Base-by-base conservation (phyloP, 2,888 invertebrate genomes). In the Pterostichus madidus region DNA sequence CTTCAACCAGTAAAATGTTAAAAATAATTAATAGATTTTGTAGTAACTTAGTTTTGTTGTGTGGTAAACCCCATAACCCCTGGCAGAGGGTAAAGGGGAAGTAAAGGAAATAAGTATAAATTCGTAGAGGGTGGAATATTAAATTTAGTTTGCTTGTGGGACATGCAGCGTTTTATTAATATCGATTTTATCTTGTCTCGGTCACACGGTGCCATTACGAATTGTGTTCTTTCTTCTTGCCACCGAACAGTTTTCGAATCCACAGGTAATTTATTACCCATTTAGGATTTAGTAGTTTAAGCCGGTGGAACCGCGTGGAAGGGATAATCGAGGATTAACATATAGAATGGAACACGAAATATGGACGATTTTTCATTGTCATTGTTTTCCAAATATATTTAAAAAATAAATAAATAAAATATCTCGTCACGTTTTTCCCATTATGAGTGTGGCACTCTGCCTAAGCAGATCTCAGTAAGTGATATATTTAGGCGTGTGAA, bases 111-210 rank as follows among this genome's bases (percentile, higher is more conserved):
- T 46, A 71, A 71, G 68, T 71, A 44, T 2, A 44, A 71, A 71
- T 71, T 71, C 68, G 68, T 24, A 0, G 46, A 44, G 68, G 68
- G 68, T 10, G 44, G 68, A 71, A 71, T 71, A 71, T 68, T 68
- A 71, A 71, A 71, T 64, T 64, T 64, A 71, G 17, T 71, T n/a
- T n/a, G n/a, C n/a, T n/a, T 71, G 24, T 39, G 46, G 7, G 17
- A 39, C 68, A 71, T 24, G 31, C 64, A 46, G 68, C 68, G 68
- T 71, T 71, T 71, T 71, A 71, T 71, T 71, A 71, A 44, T 71
- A 71, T 71, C 68, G 68, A 71, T 71, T 71, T 44, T 71, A 71
- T 71, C 68, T 71, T 71, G 46, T 71, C 68, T 71, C 39, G 7
- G 24, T 71, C 44, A 13, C 44, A 6, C 64, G 13, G 8, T 5